Evolutionary conservation across 2,888 invertebrate species (phyloP), one percentile per base, ranked within the genome.

Genomic region (Stegana nigrithorax): DNA sequence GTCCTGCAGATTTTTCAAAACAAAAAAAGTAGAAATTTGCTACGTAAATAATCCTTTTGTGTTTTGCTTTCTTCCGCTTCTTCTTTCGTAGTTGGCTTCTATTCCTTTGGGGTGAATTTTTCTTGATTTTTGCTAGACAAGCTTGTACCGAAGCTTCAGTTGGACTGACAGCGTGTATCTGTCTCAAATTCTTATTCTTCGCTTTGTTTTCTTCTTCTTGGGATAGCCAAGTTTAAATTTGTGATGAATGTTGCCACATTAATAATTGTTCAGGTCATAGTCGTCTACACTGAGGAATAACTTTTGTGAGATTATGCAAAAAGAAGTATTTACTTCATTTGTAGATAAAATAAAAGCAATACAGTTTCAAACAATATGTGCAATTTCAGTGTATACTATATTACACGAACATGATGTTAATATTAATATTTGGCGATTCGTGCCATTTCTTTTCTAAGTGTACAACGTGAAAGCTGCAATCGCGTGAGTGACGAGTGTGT

Each of bases 171-270:
- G 27, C 53, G 62, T 53, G 50, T 23, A 14, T 36, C 32, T 25
- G 23, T 21, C 6, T 29, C 10, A 29, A 29, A 29, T 29, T 29
- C 6, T 7, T 7, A 29, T 29, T 29, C 10, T 29, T 29, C 6
- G 10, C 6, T 29, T 29, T 29, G 6, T 29, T 44, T 5, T 27
- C 17, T 25, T 25, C 27, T 7, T 51, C 17, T 51, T 27, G 27
- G 51, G 26, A n/a, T n/a, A n/a, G 8, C 32, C 55, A 45, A 57
- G 66, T 64, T 67, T 60, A 59, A 42, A 63, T 61, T 62, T 59
- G 42, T 67, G 70, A 72, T 69, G 67, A 68, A 71, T 73, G 67
- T 67, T 67, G 62, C 50, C 63, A 59, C 68, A 72, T 73, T 66
- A 69, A 69, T 70, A 71, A 72, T 65, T 66, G 58, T 26, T 61